Percentiles rank a stretch among this genome's conserved stretches.
phyloP scores from a whole-genome alignment of 2,797 vertebrate species.

The Lithobates pipiens region DNA sequence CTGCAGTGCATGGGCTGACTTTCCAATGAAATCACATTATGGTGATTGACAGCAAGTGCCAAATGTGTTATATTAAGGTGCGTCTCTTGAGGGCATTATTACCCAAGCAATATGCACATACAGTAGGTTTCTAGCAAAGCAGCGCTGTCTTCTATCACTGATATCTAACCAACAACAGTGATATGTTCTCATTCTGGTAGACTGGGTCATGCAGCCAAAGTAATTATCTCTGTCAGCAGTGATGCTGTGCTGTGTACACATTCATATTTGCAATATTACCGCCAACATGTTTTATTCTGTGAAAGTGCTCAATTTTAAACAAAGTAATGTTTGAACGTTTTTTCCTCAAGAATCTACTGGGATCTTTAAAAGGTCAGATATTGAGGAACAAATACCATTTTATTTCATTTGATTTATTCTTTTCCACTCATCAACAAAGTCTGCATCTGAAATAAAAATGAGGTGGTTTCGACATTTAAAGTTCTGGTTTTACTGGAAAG shows the following conservation, averaged over 20 bases:
- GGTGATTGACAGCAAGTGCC: constrained; percentile 45
- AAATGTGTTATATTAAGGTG: constrained; percentile 33
- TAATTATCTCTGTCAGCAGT: constrained; percentile 16
- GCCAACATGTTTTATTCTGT: neutral
- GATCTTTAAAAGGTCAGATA: too few relatives aligned
- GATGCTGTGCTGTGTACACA: neutral
- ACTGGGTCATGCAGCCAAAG: constrained; percentile 23
- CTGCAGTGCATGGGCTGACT: neutral
- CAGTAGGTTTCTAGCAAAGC: neutral
- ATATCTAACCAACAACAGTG: neutral
- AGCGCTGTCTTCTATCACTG: neutral
- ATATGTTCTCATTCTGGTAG: neutral
- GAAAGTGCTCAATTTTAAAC: neutral
- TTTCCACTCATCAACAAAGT: too few relatives aligned
- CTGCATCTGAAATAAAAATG: too few relatives aligned
- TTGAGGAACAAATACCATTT: too few relatives aligned
- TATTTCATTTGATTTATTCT: too few relatives aligned
- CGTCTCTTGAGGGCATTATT: constrained; percentile 42
- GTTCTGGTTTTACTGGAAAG: too few relatives aligned
- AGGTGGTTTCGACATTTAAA: too few relatives aligned
- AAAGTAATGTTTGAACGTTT: too few relatives aligned
- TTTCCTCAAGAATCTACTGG: too few relatives aligned
- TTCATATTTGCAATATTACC: neutral
- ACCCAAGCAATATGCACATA: constrained; percentile 27
- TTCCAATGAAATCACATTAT: constrained; percentile 41